Conservation (phyloP, 2,888 invertebrate species). For the Acrocyrtus sp. region DNA sequence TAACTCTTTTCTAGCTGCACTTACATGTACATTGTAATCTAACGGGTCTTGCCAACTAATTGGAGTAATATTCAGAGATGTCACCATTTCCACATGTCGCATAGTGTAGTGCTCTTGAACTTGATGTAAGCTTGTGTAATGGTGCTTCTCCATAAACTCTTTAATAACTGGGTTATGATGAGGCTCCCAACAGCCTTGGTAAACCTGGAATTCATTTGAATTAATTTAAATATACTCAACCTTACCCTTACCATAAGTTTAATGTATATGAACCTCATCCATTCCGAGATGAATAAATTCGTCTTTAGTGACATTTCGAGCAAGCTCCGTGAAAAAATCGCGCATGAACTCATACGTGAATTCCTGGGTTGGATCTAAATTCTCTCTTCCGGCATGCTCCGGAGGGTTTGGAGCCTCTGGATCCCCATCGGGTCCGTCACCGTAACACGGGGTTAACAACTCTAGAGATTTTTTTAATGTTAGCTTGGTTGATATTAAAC, state of each 20-base stretch:
- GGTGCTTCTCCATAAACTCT: constrained; percentile 72
- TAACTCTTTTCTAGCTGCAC: too few relatives aligned
- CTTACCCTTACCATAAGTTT: too few relatives aligned
- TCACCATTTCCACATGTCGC: constrained; percentile 70
- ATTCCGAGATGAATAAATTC: constrained; percentile 89
- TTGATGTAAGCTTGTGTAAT: constrained; percentile 70
- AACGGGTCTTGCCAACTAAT: constrained; percentile 91
- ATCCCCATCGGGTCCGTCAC: constrained; percentile 64
- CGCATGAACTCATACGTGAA: constrained; percentile 76
- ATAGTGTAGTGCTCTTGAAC: constrained; percentile 78
- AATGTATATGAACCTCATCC: constrained; percentile 74
- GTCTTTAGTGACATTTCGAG: constrained; percentile 76
- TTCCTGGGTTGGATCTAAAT: constrained; percentile 80
- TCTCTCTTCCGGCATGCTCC: constrained; percentile 75
- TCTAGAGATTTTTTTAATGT: too few relatives aligned
- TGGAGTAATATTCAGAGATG: constrained; percentile 68
- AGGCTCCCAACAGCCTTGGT: constrained; percentile 68
- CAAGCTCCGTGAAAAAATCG: constrained; percentile 77
- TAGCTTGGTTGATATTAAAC: too few relatives aligned
- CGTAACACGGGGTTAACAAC: constrained; percentile 80
- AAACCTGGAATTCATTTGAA: too few relatives aligned
- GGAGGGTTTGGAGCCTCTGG: constrained; percentile 64
- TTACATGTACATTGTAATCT: constrained; percentile 73
- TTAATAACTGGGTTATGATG: constrained; percentile 72
- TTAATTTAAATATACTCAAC: too few relatives aligned